Base-by-base conservation (phyloP, 2,113 vertebrate species). In the Mugil cephalus region DNA sequence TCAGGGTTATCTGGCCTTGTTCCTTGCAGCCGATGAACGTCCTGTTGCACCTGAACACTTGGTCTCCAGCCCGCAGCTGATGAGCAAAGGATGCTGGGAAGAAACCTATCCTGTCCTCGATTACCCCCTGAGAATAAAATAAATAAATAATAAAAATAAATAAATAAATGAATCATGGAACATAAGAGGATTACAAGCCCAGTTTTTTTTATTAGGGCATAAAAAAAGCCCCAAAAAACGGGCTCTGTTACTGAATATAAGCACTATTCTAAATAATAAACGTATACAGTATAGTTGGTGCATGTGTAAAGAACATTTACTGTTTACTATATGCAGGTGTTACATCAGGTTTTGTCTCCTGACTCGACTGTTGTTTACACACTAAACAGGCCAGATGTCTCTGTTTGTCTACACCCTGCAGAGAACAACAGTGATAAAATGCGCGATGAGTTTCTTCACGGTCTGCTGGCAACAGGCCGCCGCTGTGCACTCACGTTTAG, bases 51-150 rank as follows among this genome's bases (percentile, higher is more conserved):
- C 94, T 93, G 89, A 96, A 98, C 82, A 99, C 94, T 76, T 93
- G 96, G 84, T 97, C 97, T 4, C 94, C 95, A 0, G 91, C 86
- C 53, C 88, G 94, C 62, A 98, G 88, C 90, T 91, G 95, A 72
- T 98, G 97, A 69, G 97, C 97, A 64, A 96, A 99, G 74, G 97
- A 95, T 74, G 96, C 95, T 63, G 98, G 98, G 84, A 99, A 99
- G 93, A 92, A 98, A 21, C 97, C 98, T 46, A 95, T 94, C 87
- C 96, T 94, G 89, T 98, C 96, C 73, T 97, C 95, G 79, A 98
- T 97, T 82, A 95, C 94, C 6, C 97, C 98, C 98, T 99, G 70
- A n/a, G 59, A 59, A 40, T 43, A 66, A 55, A 24, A 9, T 12
- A 17, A 8, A 40, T 14, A 10, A 19, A 35, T 21, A 7, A 17